A percentile compares a stretch with the other conserved stretches of the same genome.
These are phyloP conservation scores for Cygnus olor DNA, from an alignment of 2,797 vertebrate species.

Conservation along the genomic window DNA sequence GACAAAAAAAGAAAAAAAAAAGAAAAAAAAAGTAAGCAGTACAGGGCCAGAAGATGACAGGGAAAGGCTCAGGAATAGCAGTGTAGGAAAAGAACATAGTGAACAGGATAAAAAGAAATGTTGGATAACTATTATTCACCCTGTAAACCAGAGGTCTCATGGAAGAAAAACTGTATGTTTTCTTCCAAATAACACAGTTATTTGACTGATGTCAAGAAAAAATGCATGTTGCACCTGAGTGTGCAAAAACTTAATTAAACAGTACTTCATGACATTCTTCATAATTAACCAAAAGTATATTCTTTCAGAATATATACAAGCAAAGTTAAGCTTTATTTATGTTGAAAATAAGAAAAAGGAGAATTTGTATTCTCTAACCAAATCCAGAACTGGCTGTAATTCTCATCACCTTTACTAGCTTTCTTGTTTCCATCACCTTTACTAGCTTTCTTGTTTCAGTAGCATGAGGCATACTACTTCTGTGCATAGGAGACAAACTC, in stretches of 20 bases:
- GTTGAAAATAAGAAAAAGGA: neutral
- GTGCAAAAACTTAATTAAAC: neutral
- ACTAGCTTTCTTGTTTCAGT: neutral
- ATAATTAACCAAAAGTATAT: neutral
- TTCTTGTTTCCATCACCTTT: neutral
- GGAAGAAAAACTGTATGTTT: neutral
- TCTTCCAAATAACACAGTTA: neutral
- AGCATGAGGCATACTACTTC: neutral
- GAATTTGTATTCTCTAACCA: neutral
- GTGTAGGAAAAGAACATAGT: conserved; percentile 28
- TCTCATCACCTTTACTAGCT: neutral
- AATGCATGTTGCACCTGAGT: neutral
- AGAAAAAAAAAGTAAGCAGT: neutral
- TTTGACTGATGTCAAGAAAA: neutral
- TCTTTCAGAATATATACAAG: neutral
- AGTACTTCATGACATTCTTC: neutral
- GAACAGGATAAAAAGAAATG: conserved; percentile 65
- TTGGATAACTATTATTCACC: neutral
- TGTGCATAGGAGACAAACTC: neutral
- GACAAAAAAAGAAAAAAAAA: neutral
- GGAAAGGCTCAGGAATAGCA: neutral
- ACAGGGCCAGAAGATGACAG: neutral
- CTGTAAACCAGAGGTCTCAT: conserved; percentile 1
- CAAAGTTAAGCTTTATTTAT: neutral
- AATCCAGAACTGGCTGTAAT: neutral